Conservation (phyloP, 2,888 invertebrate genomes). For the Xestobium rufovillosum region DNA sequence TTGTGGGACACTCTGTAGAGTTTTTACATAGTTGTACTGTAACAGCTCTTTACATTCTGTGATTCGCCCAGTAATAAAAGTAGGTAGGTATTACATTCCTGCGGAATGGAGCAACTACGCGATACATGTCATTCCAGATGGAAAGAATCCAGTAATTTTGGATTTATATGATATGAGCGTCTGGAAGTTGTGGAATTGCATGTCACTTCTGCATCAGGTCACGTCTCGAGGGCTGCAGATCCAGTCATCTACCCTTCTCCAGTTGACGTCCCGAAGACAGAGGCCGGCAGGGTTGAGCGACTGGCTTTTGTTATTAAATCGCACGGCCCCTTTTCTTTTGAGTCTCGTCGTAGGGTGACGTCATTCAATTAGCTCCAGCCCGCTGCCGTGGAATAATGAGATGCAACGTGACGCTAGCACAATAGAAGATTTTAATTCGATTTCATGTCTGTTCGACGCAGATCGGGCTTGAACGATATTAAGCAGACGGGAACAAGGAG, state of each 20-base stretch:
- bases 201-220: too few species aligned
- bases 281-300: constrained; percentile 16
- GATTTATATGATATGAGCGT: too few species aligned
- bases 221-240: background rate
- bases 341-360: constrained; percentile 26
- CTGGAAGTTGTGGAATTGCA: too few species aligned
- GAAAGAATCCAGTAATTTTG: too few species aligned
- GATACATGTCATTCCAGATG: too few species aligned
- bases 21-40: too few species aligned
- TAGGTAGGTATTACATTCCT: too few species aligned
- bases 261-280: constrained; percentile 20
- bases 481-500: too few species aligned
- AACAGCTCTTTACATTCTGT: too few species aligned
- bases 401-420: constrained; percentile 33
- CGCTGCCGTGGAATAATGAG: constrained; percentile 33
- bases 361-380: constrained; percentile 34
- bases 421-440: constrained; percentile 35
- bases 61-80: too few species aligned
- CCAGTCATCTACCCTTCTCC: constrained; percentile 14
- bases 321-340: constrained; percentile 24
- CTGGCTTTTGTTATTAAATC: constrained; percentile 29
- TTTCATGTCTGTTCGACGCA: constrained; percentile 24
- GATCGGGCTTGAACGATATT: constrained; percentile 22
- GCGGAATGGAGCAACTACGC: too few species aligned
- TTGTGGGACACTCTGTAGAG: too few species aligned